Base-by-base conservation (phyloP, 2,797 vertebrate genomes). In the Amblyopsis hoosieri region DNA sequence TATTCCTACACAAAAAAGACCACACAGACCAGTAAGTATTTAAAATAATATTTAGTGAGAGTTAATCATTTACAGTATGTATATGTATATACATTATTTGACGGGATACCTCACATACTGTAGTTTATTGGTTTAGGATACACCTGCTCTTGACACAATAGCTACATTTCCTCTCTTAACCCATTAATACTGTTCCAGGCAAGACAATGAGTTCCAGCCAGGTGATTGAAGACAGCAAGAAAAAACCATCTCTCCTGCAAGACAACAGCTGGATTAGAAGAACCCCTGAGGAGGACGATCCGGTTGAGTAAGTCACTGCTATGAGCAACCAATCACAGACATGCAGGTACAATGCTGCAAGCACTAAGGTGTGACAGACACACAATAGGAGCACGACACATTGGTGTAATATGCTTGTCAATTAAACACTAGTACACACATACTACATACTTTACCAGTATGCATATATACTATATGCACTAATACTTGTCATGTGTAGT, bases 201-300 rank as follows among this genome's bases (percentile, higher is more conserved):
- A 86, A 64, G 33, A 71, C 1, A 45, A 23, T 79, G 42, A 69
- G 74, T 57, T 37, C 72, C 17, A 85, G 71, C 54, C 79, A 90
- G 70, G 81, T 74, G 42, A 67, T 89, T 54, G 91, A 91, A 0
- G 94, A 95, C 1, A 67, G 19, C 69, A 95, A 94, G 83, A 95
- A 90, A 78, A 92, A 88, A 75, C 66, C 92, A 6, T 80, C 87
- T 2, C 88, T 95, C 52, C 86, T 98, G 62, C 92, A 94, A 68
- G 97, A 99, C 78, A 91, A 80, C 84, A 97, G 95, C 81, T 99
- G 97, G 97, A 99, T 99, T 89, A 96, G 83, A 84, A 94, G 74
- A 59, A 64, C 47, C 0, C 83, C 84, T 0, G 90, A 94, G 37
- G 95, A 96, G 47, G 94, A 97, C 55, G 94, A 90, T 89, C 77